These are phyloP conservation scores for Antennarius striatus DNA, from an alignment of 2,113 vertebrate genomes.

Conservation along the genomic window DNA sequence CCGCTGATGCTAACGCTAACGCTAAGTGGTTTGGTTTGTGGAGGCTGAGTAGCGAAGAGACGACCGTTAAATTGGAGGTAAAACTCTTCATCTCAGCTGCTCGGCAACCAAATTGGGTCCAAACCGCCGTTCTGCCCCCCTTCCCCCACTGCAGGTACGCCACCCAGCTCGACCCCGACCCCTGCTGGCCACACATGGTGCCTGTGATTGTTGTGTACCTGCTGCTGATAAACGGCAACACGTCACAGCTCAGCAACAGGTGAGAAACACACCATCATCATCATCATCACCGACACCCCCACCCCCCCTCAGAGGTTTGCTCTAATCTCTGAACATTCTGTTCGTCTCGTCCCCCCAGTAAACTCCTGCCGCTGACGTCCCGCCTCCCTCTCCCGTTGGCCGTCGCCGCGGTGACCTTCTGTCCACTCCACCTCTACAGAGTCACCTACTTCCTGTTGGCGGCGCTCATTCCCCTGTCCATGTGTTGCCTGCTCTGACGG, in stretches of 20 bases:
- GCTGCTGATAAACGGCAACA: conserved; percentile 87
- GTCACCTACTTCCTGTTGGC: conserved; percentile 84
- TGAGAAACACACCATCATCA: conserved; percentile 23
- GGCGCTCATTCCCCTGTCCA: conserved; percentile 82
- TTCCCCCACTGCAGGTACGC: conserved; percentile 78
- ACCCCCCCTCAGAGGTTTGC: accelerated
- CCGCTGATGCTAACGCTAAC: not conserved
- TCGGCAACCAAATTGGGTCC: no score
- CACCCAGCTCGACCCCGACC: conserved; percentile 88
- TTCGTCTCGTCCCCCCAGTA: conserved; percentile 76
- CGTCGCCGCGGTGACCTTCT: conserved; percentile 86
- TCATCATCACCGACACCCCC: not conserved
- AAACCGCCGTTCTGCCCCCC: no score
- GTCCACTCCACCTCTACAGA: conserved; percentile 88
- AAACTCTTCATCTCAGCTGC: no score
- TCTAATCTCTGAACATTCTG: not conserved
- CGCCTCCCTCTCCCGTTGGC: conserved; percentile 85
- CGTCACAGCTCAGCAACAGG: conserved; percentile 84
- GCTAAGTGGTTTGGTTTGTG: not conserved
- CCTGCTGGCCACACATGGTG: conserved; percentile 85
- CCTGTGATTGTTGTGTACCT: conserved; percentile 81
- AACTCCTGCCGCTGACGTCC: conserved; percentile 82
- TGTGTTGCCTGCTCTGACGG: conserved; percentile 85
- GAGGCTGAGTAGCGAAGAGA: not conserved
- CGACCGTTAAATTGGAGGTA: no score